These are phyloP conservation scores for Daubentonia madagascariensis DNA, from an alignment of 2,113 vertebrate species.

Conservation along the genomic window DNA sequence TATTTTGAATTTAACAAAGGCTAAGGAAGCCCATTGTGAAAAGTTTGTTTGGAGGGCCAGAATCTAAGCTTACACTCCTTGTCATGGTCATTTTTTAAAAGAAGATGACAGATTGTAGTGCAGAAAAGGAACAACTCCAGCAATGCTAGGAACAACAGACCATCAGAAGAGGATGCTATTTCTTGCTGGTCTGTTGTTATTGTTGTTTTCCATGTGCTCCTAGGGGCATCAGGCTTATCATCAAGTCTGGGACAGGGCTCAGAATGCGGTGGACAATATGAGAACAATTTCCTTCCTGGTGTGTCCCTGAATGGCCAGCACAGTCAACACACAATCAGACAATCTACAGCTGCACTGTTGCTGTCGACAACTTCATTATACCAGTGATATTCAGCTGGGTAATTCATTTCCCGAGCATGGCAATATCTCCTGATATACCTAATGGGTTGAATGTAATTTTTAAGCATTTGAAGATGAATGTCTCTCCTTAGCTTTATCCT, in stretches of 20 bases:
- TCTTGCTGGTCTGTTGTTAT: neutral
- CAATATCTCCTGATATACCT: slow-evolving; percentile 55
- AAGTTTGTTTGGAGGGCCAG: neutral
- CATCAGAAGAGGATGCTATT: neutral
- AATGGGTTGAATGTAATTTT: slow-evolving; percentile 35
- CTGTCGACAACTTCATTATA: slow-evolving; percentile 77
- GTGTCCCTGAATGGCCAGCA: slow-evolving; percentile 23
- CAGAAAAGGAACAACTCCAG: neutral
- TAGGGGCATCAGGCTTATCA: neutral
- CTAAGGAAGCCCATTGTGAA: neutral
- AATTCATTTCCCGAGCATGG: slow-evolving; percentile 62
- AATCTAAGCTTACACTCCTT: neutral
- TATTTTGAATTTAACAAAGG: slow-evolving; percentile 39
- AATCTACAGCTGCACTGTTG: slow-evolving; percentile 25
- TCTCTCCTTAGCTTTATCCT: slow-evolving; percentile 35
- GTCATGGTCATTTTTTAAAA: slow-evolving; percentile 27
- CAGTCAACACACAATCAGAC: neutral
- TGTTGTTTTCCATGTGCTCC: neutral
- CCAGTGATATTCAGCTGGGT: slow-evolving; percentile 53
- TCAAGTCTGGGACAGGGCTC: neutral
- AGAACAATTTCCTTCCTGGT: slow-evolving; percentile 18
- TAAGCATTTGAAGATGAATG: slow-evolving; percentile 62
- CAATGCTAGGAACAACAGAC: neutral
- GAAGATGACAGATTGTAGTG: slow-evolving; percentile 23
- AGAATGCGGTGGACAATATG: neutral